phyloP scores from a whole-genome alignment of 2,888 invertebrate genomes.

The Pelosia muscerda region DNA sequence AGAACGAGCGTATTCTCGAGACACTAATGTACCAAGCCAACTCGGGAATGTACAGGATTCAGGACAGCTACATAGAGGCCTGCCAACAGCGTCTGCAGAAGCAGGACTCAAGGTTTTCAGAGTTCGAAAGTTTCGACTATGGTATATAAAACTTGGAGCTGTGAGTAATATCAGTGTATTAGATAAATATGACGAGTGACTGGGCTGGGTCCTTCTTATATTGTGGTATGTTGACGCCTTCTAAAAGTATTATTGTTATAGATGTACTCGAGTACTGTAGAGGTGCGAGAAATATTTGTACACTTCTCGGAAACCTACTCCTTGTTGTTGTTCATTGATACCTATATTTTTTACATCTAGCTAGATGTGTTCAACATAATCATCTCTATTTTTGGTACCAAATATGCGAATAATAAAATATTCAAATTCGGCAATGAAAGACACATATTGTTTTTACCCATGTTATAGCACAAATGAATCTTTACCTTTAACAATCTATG shows the following conservation, averaged over 20 bases:
- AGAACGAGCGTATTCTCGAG: conserved; percentile 96
- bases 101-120: conserved; percentile 95
- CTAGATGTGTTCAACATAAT: conserved; percentile 84
- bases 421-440: conserved; percentile 59
- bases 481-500: conserved; percentile 56
- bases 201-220: conserved; percentile 76
- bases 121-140: conserved; percentile 93
- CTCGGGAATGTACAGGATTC: conserved; percentile 96
- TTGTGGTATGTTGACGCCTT: conserved; percentile 84
- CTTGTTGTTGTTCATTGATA: conserved; percentile 86
- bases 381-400: conserved; percentile 85
- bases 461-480: conserved; percentile 37
- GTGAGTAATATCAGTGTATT: conserved; percentile 85
- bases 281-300: conserved; percentile 84
- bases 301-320: conserved; percentile 84
- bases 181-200: conserved; percentile 79
- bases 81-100: conserved; percentile 95
- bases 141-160: conserved; percentile 87
- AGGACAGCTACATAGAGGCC: conserved; percentile 94
- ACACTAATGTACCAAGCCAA: conserved; percentile 97
- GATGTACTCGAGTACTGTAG: conserved; percentile 80
- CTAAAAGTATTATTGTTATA: conserved; percentile 86
- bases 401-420: conserved; percentile 44
- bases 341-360: conserved; percentile 86
- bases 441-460: conserved; percentile 50